These are phyloP conservation scores for Heliconius nattereri DNA, from an alignment of 1,140 invertebrate genomes.

Conservation along the genomic window DNA sequence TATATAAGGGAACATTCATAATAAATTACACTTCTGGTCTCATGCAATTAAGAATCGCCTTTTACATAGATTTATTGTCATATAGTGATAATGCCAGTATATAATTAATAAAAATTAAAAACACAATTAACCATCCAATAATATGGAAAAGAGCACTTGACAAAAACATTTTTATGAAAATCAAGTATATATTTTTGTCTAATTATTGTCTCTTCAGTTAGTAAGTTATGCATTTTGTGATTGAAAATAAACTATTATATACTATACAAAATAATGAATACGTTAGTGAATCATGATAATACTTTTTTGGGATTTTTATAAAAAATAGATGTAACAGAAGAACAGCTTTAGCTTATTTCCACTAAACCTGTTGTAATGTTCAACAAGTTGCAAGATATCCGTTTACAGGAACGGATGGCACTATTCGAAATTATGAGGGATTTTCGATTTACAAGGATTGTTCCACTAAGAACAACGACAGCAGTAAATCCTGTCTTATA, in stretches of 20 bases:
- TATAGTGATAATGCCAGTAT: too few relatives aligned
- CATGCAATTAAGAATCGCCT: not conserved
- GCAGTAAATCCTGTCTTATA: not conserved
- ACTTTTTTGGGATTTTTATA: not conserved
- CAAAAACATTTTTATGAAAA: too few relatives aligned
- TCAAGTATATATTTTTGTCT: too few relatives aligned
- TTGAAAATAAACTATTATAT: not conserved
- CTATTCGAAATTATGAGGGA: slow-evolving; percentile 30
- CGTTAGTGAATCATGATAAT: not conserved
- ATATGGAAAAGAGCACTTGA: too few relatives aligned
- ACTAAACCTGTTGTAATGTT: slow-evolving; percentile 49
- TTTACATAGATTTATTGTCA: not conserved
- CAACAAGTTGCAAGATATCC: slow-evolving; percentile 48
- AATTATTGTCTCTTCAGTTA: not conserved
- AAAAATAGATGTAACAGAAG: not conserved
- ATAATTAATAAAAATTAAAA: too few relatives aligned
- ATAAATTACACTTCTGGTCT: slow-evolving; percentile 11
- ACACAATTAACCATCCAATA: too few relatives aligned
- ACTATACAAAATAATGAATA: not conserved
- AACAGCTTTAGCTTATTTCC: slow-evolving; percentile 27
- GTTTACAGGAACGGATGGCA: slow-evolving; percentile 25
- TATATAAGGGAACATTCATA: slow-evolving; percentile 39
- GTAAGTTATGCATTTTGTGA: not conserved
- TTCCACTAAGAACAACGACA: not conserved
- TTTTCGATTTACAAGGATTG: slow-evolving; percentile 22